Conservation (phyloP, 2,888 invertebrate species). For the Sarcophaga caerulescens region DNA sequence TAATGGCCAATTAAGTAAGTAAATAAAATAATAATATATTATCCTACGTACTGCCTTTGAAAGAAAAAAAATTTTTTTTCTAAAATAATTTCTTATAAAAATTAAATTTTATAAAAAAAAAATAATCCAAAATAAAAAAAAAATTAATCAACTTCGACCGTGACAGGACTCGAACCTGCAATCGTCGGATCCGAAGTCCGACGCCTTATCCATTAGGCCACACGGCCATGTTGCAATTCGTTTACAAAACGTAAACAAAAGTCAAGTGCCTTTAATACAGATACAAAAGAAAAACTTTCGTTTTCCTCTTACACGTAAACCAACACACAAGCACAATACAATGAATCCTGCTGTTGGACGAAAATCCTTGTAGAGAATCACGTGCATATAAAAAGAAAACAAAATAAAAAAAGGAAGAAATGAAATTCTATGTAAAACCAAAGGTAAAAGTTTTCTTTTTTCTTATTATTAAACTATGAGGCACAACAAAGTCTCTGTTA, state of each 20-base stretch:
- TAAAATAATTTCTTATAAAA: too few relatives aligned
- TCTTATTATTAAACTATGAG: too few relatives aligned
- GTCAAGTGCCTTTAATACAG: neutral
- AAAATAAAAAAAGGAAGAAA: too few relatives aligned
- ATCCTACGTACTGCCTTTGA: too few relatives aligned
- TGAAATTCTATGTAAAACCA: too few relatives aligned
- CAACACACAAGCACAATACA: neutral
- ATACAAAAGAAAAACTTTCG: neutral
- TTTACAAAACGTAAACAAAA: neutral
- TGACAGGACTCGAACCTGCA: constrained; percentile 88
- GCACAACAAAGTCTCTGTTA: too few relatives aligned
- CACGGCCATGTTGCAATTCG: constrained; percentile 80
- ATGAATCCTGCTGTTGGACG: neutral
- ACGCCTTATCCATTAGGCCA: constrained; percentile 89
- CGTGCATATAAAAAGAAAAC: too few relatives aligned
- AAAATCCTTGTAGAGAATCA: neutral
- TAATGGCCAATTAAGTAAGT: too few relatives aligned
- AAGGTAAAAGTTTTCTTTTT: too few relatives aligned
- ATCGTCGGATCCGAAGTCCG: constrained; percentile 89
- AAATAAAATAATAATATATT: too few relatives aligned
- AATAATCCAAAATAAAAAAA: neutral
- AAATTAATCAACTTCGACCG: constrained; percentile 81
- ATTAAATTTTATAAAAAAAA: neutral
- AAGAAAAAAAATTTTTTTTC: neutral
- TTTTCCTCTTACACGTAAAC: neutral